Evolutionary conservation across 1,140 invertebrate genomes (phyloP).

Genomic region (Sarcophaga bullata): DNA sequence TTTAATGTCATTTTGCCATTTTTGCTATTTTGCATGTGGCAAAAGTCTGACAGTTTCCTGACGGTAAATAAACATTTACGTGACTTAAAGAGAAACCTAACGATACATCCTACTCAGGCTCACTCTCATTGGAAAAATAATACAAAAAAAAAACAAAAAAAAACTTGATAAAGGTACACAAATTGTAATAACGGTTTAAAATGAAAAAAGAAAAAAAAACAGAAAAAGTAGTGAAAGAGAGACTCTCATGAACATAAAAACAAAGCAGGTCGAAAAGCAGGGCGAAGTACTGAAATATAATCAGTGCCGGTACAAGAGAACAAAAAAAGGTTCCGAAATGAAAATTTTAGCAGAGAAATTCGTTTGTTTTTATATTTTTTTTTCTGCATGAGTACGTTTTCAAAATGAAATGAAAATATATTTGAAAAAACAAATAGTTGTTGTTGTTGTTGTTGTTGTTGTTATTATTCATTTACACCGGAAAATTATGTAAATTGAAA

Average conservation of each 20-base stretch:
- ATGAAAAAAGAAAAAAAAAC: too few species aligned
- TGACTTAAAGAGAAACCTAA: slow-evolving; percentile 14
- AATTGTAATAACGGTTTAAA: not conserved
- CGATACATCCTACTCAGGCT: not conserved
- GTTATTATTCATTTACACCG: not conserved
- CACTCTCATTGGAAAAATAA: too few species aligned
- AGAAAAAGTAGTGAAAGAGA: too few species aligned
- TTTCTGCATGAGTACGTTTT: too few species aligned
- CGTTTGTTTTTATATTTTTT: not conserved
- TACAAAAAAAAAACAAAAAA: not conserved
- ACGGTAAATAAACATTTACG: slow-evolving; percentile 37
- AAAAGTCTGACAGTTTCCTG: slow-evolving; percentile 38
- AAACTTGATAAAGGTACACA: not conserved
- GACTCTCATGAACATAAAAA: too few species aligned
- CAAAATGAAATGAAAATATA: not conserved
- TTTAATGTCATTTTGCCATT: not conserved
- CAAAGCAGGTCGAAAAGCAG: too few species aligned
- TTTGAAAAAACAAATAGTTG: not conserved
- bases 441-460: not conserved
- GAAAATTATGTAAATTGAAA: slow-evolving; percentile 25
- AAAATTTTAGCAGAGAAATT: not conserved
- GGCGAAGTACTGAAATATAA: too few species aligned
- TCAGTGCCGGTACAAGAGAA: not conserved
- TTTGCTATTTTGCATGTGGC: not conserved
- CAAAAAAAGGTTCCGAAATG: not conserved